phyloP scores from a whole-genome alignment of 2,113 vertebrate genomes.

The Coptodon bakossiorum region DNA sequence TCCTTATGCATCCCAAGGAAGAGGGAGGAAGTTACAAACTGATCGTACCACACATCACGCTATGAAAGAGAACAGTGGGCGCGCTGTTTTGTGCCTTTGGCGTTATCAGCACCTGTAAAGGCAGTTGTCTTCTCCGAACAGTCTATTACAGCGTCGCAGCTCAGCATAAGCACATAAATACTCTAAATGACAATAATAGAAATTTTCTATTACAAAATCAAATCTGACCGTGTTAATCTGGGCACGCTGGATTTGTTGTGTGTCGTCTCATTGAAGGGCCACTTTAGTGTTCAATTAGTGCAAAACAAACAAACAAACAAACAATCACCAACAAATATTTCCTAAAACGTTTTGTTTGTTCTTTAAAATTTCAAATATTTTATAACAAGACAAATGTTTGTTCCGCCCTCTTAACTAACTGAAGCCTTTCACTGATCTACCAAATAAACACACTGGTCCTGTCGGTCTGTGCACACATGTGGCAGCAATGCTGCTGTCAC shows the following conservation, averaged over 20 bases:
- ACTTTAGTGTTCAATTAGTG: background rate
- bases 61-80: background rate
- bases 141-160: background rate
- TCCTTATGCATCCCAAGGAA: accelerated
- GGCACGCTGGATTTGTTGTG: background rate
- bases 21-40: background rate
- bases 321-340: background rate
- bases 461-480: background rate
- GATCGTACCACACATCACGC: background rate
- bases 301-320: background rate
- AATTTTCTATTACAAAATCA: background rate
- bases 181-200: background rate
- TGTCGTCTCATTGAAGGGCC: background rate
- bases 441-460: background rate
- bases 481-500: background rate
- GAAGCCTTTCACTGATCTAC: background rate
- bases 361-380: background rate
- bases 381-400: background rate
- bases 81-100: background rate
- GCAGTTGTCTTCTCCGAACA: too few species aligned
- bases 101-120: too few species aligned
- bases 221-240: background rate
- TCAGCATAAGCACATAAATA: background rate
- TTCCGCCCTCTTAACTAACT: background rate
- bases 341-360: background rate